These are phyloP conservation scores for Scaptomyza hsui DNA, from an alignment of 1,140 invertebrate species.

Conservation along the genomic window DNA sequence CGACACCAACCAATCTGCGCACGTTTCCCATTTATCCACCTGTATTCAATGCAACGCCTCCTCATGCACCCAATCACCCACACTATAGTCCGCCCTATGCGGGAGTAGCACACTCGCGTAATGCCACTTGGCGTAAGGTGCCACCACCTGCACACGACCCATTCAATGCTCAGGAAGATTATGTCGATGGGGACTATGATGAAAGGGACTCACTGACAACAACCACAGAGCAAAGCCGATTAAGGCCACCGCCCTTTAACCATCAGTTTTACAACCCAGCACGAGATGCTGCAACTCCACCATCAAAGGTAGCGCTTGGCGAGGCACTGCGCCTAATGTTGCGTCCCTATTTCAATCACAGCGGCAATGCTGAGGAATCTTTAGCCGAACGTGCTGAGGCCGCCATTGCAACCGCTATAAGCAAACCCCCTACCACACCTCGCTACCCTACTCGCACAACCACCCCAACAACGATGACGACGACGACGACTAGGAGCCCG, in stretches of 20 bases:
- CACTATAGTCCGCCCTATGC: conserved; percentile 78
- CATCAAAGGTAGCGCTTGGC: conserved; percentile 45
- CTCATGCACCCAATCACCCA: conserved; percentile 40
- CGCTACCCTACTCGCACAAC: conserved; percentile 21
- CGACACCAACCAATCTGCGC: conserved; percentile 30
- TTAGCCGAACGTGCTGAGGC: conserved; percentile 50
- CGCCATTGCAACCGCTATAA: conserved; percentile 59
- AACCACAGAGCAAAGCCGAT: conserved; percentile 20
- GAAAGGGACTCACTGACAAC: neutral
- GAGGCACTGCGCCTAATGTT: conserved; percentile 73
- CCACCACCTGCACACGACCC: conserved; percentile 30
- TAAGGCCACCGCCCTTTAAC: conserved; percentile 53
- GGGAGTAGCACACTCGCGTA: conserved; percentile 69
- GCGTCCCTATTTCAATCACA: conserved; percentile 76
- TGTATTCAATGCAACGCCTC: conserved; percentile 27
- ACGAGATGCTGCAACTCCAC: neutral
- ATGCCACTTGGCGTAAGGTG: conserved; percentile 60
- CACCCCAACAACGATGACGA: conserved; percentile 11
- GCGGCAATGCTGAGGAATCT: conserved; percentile 57
- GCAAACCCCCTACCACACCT: conserved; percentile 34
- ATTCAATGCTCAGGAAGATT: conserved; percentile 34
- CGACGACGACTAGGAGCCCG: conserved; percentile 11
- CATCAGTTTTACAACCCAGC: conserved; percentile 62
- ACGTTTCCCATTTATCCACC: conserved; percentile 60
- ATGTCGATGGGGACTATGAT: conserved; percentile 44